Conservation (phyloP, 1,140 invertebrate genomes). For the Gonioctena quinquepunctata region DNA sequence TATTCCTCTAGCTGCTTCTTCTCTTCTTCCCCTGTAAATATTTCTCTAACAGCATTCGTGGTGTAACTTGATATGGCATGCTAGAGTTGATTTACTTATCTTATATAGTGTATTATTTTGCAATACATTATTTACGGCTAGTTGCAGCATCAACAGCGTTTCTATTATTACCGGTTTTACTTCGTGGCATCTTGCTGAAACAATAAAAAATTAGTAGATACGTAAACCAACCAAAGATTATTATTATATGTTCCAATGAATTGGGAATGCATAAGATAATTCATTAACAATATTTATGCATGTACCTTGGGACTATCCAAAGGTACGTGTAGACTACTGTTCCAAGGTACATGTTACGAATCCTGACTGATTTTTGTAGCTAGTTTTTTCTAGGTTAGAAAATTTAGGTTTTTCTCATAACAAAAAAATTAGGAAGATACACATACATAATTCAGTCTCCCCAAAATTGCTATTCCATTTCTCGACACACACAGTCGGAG, state of each 20-base stretch:
- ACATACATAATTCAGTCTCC: neutral
- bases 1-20: neutral
- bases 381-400: neutral
- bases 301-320: neutral
- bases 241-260: neutral
- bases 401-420: neutral
- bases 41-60: slow-evolving; percentile 43
- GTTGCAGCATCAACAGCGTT: neutral
- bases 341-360: neutral
- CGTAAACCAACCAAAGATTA: neutral
- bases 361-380: neutral
- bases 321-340: neutral
- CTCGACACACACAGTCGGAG: neutral
- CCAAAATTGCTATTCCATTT: neutral
- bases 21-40: slow-evolving; percentile 33
- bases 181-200: neutral
- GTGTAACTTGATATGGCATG: neutral
- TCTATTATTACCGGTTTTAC: neutral
- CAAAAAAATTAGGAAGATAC: neutral
- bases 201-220: neutral
- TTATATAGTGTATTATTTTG: neutral
- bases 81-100: neutral
- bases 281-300: neutral
- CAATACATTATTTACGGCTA: neutral
- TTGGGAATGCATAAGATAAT: too few relatives aligned